A percentile compares a stretch with the other conserved stretches of the same genome.
Conservation (phyloP, 1,140 invertebrate genomes). For the Pogonomyrmex barbatus region DNA sequence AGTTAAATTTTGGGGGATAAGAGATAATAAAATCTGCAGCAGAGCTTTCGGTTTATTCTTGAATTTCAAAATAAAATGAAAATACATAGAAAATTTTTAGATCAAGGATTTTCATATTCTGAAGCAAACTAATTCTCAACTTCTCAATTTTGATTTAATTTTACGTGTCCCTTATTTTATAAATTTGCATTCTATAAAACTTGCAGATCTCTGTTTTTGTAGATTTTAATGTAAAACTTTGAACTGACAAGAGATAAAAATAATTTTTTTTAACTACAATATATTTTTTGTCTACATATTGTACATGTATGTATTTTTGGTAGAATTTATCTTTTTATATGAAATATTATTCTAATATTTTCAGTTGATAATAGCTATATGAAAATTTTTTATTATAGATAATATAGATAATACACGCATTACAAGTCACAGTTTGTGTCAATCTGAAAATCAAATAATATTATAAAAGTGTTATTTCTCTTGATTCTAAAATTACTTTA, state of each 20-base stretch:
- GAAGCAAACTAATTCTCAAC: neutral
- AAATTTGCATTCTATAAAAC: neutral
- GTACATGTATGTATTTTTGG: neutral
- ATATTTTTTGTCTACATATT: neutral
- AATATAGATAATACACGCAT: too few relatives aligned
- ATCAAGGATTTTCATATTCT: neutral
- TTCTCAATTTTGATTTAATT: neutral
- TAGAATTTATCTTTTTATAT: too few relatives aligned
- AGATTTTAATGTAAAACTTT: neutral
- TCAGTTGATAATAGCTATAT: too few relatives aligned
- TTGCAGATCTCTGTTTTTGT: neutral
- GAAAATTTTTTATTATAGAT: too few relatives aligned
- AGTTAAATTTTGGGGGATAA: neutral
- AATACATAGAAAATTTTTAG: neutral
- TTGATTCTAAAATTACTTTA: too few relatives aligned
- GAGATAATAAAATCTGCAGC: neutral
- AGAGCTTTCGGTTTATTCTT: neutral
- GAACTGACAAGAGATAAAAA: neutral
- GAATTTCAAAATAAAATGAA: neutral
- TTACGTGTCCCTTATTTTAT: neutral
- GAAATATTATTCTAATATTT: too few relatives aligned
- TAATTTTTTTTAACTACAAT: neutral
- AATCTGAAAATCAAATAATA: too few relatives aligned
- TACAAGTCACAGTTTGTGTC: too few relatives aligned
- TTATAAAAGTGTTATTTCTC: too few relatives aligned